Base-by-base conservation (phyloP, 1,140 invertebrate genomes). In the Wasmannia auropunctata region DNA sequence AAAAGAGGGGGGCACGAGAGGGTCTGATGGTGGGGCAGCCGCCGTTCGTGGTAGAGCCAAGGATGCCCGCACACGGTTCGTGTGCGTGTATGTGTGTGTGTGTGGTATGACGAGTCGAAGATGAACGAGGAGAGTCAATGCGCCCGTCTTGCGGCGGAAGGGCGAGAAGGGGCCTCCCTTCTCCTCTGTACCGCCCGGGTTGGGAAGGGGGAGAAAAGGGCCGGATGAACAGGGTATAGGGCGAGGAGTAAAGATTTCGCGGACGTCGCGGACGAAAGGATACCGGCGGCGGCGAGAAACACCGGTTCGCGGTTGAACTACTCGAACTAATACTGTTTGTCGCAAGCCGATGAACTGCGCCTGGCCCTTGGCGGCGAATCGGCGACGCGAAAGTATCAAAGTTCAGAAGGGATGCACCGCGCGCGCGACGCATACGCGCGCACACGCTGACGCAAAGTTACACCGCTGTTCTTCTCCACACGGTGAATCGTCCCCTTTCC, bases 241-340 rank as follows among this genome's bases (percentile, higher is more conserved):
- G 31, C 4, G 54, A 19, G 11, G 40, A 43, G 49, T 11, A 58
- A 49, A 60, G 81, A 87, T 75, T 70, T 70, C 72, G 87, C 84
- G 88, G 83, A 86, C 72, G 85, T 72, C 43, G 80, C n/a, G n/a
- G n/a, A n/a, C n/a, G n/a, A n/a, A n/a, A 79, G 3, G 22, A 63
- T 70, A 87, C 80, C 89, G 63, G 72, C 83, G 63, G 72, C 83
- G 88, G 86, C 90, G 88, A 89, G 37, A 90, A 77, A 89, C 87
- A 90, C 90, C 86, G 43, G 88, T 90, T 88, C 90, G 86, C 65
- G 69, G 87, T 89, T 88, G 89, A 86, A 85, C 46, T 56, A n/a
- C n/a, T n/a, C n/a, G n/a, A n/a, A n/a, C n/a, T 88, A 88, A 90
- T 91, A 93, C 91, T 92, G 89, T 88, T 74, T 74, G 8, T 34